Base-by-base conservation (phyloP, 2,113 vertebrate species). In the Pluvianellus socialis region DNA sequence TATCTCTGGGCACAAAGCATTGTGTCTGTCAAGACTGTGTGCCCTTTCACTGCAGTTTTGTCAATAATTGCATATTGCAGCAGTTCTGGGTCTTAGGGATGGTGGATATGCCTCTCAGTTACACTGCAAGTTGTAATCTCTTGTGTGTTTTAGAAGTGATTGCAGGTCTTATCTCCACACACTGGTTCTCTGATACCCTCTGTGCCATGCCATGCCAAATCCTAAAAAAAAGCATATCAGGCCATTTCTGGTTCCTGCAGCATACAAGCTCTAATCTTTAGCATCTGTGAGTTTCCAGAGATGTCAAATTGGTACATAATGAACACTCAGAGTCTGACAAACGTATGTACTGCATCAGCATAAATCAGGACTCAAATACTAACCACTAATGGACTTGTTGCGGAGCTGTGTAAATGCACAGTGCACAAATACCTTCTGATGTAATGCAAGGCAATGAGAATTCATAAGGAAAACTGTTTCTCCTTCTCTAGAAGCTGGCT, bases 331-430 rank as follows among this genome's bases (percentile, higher is more conserved):
- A 90, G 50, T 49, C 86, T 91, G 84, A 28, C 45, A 92, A 87
- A 76, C 79, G 58, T 53, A 49, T 32, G 56, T 27, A 63, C 79
- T 75, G 12, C 65, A 91, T 91, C 79, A 88, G 81, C 90, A 95
- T 86, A 82, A 96, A 93, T 80, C 90, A 93, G 62, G 70, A 21
- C 45, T 58, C 79, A 35, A 50, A 70, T 76, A 50, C 90, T 92
- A 88, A 76, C 35, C 81, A 68, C 75, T 90, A 88, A 93, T 94
- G 93, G 87, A 42, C 79, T 82, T 66, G 52, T 80, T 87, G 87
- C 3, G 2, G 66, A 94, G 81, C 87, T 90, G 17, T 58, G 45
- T 28, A 58, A 95, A 72, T 45, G 74, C 53, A 75, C 53, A 38
- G 49, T 35, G 59, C 71, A 72, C 44, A 94, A 91, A 77, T 73